phyloP scores from a whole-genome alignment of 30 jellyfish, hydroid and myxozoan genomes.

The Cassiopea xamachana region DNA sequence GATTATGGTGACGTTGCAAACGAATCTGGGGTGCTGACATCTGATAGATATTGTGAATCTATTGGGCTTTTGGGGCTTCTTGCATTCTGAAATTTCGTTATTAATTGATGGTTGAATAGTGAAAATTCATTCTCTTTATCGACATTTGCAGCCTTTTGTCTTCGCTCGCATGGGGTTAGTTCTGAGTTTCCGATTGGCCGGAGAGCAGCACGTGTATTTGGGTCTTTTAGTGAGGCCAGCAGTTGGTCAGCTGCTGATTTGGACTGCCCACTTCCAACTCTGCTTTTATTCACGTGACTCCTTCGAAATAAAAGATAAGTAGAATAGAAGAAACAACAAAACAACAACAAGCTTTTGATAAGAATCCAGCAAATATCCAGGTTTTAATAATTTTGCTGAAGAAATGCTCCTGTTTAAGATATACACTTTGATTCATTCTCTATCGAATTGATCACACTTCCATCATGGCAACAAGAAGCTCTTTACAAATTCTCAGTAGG shows the following conservation, averaged over 20 bases:
- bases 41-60: constrained; percentile 45
- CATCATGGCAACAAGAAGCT: too few species aligned
- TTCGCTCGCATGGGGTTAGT: constrained; percentile 35
- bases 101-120: constrained; percentile 74
- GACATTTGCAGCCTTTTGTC: constrained; percentile 13
- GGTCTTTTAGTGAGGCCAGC: constrained; percentile 58
- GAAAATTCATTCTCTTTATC: constrained; percentile 52
- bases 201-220: constrained; percentile 56
- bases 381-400: too few species aligned
- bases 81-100: constrained; percentile 77
- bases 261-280: background rate
- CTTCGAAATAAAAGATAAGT: background rate
- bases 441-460: too few species aligned
- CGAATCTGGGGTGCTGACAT: constrained; percentile 72
- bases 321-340: background rate
- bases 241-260: constrained; percentile 15
- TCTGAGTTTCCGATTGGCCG: constrained; percentile 49
- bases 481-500: too few species aligned
- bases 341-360: background rate
- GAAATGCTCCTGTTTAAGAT: too few species aligned
- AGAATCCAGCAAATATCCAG: too few species aligned
- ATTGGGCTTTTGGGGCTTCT: constrained; percentile 84
- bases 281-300: background rate
- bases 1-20: constrained; percentile 42
- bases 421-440: too few species aligned